Evolutionary conservation across 1,140 invertebrate species (phyloP).

Genomic region (Pectinophora gossypiella): DNA sequence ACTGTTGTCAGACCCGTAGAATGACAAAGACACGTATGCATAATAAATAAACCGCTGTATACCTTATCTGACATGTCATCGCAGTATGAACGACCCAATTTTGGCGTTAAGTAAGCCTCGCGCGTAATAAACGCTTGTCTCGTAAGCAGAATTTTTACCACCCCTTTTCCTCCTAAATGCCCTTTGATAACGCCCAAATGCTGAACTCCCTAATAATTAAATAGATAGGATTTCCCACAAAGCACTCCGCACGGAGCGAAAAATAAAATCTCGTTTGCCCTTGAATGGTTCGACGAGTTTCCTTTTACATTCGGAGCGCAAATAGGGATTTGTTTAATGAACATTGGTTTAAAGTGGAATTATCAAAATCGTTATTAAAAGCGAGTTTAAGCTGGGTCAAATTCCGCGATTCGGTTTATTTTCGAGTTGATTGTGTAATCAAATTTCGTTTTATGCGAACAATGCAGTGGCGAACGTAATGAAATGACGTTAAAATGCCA

Average conservation of each 20-base stretch:
- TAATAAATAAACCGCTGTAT: not conserved
- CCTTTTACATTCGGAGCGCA: no score
- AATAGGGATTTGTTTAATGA: not conserved
- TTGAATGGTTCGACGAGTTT: no score
- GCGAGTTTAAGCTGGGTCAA: not conserved
- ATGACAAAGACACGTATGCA: constrained; percentile 1
- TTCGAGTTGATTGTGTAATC: not conserved
- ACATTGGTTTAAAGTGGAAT: not conserved
- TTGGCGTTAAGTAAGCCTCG: constrained; percentile 18
- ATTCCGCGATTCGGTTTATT: not conserved
- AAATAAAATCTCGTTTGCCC: no score
- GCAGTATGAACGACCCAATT: constrained; percentile 20
- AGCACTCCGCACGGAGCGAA: constrained; percentile 3
- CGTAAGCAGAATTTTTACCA: constrained; percentile 21
- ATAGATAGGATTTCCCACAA: constrained; percentile 17
- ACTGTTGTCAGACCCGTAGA: no score
- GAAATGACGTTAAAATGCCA: not conserved
- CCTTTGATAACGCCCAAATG: no score
- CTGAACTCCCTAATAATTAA: constrained; percentile 25
- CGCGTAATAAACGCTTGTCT: constrained; percentile 21
- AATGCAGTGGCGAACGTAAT: not conserved
- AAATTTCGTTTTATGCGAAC: not conserved
- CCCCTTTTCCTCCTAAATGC: constrained; percentile 11
- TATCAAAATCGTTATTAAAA: not conserved
- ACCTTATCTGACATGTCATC: not conserved